Evolutionary conservation across 2,113 vertebrate species (phyloP).

Genomic region (Calyptomena viridis): DNA sequence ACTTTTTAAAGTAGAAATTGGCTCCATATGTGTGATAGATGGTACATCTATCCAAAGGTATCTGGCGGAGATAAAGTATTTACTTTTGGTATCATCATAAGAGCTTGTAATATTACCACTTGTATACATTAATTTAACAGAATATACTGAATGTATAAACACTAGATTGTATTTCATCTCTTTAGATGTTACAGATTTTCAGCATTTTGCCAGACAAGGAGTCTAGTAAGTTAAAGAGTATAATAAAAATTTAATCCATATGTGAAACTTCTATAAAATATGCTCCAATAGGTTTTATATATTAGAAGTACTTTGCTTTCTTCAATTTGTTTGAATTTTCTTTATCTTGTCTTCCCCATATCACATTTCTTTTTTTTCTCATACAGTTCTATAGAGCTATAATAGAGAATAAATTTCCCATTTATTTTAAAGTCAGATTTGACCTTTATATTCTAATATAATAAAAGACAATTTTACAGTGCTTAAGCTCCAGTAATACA

Average conservation of each 20-base stretch:
- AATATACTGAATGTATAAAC: background rate
- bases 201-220: background rate
- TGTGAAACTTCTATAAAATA: background rate
- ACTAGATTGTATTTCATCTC: background rate
- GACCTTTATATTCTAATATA: background rate
- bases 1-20: background rate
- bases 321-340: background rate
- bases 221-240: background rate
- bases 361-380: background rate
- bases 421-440: background rate
- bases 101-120: background rate
- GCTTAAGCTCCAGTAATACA: background rate
- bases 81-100: background rate
- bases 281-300: background rate
- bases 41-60: background rate
- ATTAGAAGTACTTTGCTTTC: background rate
- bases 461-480: slow-evolving; percentile 5
- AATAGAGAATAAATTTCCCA: background rate
- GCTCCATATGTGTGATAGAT: background rate
- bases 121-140: background rate
- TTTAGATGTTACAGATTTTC: background rate
- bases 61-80: background rate
- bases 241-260: background rate
- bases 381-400: background rate
- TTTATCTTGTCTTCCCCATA: background rate